Conservation (phyloP, 2,888 invertebrate genomes). For the Aleiodes testaceus region DNA sequence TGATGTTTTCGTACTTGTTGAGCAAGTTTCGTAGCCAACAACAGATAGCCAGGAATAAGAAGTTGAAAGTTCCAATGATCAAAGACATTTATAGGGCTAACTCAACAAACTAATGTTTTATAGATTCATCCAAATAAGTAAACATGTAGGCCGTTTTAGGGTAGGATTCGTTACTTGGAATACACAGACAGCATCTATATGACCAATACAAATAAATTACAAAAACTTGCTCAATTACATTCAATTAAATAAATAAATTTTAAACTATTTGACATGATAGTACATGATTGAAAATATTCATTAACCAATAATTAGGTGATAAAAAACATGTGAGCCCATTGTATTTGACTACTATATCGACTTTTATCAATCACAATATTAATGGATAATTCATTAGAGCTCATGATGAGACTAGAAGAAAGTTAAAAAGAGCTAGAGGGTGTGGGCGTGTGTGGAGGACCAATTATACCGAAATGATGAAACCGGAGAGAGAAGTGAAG, state of each 20-base stretch:
- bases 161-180: conserved; percentile 34
- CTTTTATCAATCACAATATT: background rate
- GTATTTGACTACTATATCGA: too few relatives aligned
- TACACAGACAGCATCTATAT: too few relatives aligned
- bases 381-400: background rate
- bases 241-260: conserved; percentile 62
- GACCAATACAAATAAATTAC: conserved; percentile 55
- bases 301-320: too few relatives aligned
- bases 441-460: conserved; percentile 41
- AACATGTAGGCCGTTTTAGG: conserved; percentile 56
- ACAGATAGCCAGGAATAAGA: background rate
- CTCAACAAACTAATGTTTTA: conserved; percentile 55
- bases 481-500: conserved; percentile 13
- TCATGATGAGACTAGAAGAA: conserved; percentile 16
- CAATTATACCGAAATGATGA: conserved; percentile 39
- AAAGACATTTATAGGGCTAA: conserved; percentile 23
- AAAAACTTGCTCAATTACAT: conserved; percentile 52
- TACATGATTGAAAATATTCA: background rate
- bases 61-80: conserved; percentile 24
- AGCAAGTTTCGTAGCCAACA: conserved; percentile 14
- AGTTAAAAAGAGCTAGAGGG: background rate
- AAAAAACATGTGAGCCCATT: too few relatives aligned
- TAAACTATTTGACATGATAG: conserved; percentile 44
- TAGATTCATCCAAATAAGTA: conserved; percentile 59
- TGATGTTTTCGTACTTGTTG: conserved; percentile 12